These are phyloP conservation scores for Dendroctonus ponderosae DNA, from an alignment of 1,140 invertebrate species.

Conservation along the genomic window DNA sequence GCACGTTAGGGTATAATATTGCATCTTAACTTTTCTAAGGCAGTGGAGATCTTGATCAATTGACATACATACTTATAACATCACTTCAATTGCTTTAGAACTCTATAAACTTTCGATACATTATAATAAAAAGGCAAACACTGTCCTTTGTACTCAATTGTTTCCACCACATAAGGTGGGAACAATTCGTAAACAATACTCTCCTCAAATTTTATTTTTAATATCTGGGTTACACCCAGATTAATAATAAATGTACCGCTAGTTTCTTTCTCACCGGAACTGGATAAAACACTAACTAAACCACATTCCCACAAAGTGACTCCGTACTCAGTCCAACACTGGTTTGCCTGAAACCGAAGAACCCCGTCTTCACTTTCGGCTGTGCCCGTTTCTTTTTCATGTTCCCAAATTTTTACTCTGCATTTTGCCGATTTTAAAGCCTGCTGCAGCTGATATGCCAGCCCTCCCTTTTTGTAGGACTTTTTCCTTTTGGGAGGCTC, in stretches of 20 bases:
- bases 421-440: conserved; percentile 23
- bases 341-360: conserved; percentile 12
- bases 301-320: conserved; percentile 21
- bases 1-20: background rate
- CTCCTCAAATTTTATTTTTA: conserved; percentile 14
- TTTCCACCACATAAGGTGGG: conserved; percentile 13
- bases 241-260: conserved; percentile 16
- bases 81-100: background rate
- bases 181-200: conserved; percentile 11
- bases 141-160: conserved; percentile 6
- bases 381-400: conserved; percentile 24
- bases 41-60: background rate
- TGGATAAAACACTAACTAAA: background rate
- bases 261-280: background rate
- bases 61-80: background rate
- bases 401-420: conserved; percentile 34
- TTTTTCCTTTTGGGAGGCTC: conserved; percentile 24
- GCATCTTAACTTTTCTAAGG: background rate
- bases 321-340: conserved; percentile 24
- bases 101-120: conserved; percentile 11
- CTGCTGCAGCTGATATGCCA: conserved; percentile 36
- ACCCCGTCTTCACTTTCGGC: conserved; percentile 1
- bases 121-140: conserved; percentile 20
- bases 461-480: conserved; percentile 28
- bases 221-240: conserved; percentile 11